Base-by-base conservation (phyloP, 1,140 invertebrate species). In the Thaumetopoea pityocampa region DNA sequence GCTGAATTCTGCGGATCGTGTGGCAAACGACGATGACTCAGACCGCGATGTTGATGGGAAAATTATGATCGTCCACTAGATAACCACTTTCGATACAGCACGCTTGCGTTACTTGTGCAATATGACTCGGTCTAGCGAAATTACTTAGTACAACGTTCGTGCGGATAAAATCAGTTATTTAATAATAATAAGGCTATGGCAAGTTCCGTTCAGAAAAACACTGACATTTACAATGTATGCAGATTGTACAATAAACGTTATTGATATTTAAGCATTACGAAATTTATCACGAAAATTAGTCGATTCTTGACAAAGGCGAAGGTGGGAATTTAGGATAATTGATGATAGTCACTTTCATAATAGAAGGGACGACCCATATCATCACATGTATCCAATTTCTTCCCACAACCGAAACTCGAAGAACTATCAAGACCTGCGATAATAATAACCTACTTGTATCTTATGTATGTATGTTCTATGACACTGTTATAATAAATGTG, bases 31-130 rank as follows among this genome's bases (percentile, higher is more conserved):
- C 53, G 58, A 60, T 83, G 79, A 83, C 59, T 83, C 79, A 76
- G 50, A 48, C 43, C 47, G 38, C 48, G 47, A 35, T 51, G 56
- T 58, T 57, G 48, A 42, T 51, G 60, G 66, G 66, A 67, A 70
- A 73, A 72, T 62, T 68, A 62, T 49, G 60, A 72, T 68, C 68
- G 67, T 58, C 46, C 55, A 62, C 30, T 62, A 57, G 65, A 67
- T 63, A 64, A 58, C 46, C 42, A 41, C 53, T 67, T 67, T 55
- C 53, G 40, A 67, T 58, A 38, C 43, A 47, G 32, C 45, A 51
- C 57, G 46, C 60, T 57, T 57, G 58, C 60, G 30, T 53, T 30
- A 24, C 42, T 47, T 58, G 35, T 42, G 47, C 43, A 46, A 32
- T 51, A 46, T 50, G 34, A 42, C 55, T 41, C 48, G 27, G 29